phyloP scores from a whole-genome alignment of 92 coral and sea anemone genomes.

The Phenganax marumi region DNA sequence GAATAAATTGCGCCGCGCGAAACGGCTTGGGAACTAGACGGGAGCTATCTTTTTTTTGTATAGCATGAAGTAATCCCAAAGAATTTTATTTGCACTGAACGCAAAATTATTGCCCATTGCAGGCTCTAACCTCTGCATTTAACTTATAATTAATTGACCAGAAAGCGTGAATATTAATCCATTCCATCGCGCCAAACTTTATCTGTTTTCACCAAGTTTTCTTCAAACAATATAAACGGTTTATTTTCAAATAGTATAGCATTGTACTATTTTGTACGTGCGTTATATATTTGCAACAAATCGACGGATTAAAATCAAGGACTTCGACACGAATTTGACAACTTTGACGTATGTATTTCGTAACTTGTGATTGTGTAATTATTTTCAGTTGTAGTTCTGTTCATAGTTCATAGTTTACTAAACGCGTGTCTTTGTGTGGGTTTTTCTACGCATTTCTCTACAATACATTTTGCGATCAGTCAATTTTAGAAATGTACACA shows the following conservation, averaged over 20 bases:
- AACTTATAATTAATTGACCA: neutral
- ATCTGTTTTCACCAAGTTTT: neutral
- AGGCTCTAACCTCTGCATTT: neutral
- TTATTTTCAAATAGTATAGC: neutral
- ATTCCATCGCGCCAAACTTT: constrained; percentile 1
- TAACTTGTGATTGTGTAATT: too few species aligned
- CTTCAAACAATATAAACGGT: neutral
- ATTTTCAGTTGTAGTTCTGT: too few species aligned
- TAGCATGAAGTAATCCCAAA: too few species aligned
- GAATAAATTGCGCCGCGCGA: too few species aligned
- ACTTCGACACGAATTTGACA: neutral
- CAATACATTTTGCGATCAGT: too few species aligned
- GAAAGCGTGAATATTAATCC: constrained; percentile 14
- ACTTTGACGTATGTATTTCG: neutral
- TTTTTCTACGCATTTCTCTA: too few species aligned
- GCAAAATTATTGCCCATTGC: neutral
- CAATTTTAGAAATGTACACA: neutral
- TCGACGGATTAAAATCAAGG: neutral
- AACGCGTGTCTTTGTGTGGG: too few species aligned
- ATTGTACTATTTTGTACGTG: neutral
- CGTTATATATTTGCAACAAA: neutral
- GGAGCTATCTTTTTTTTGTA: too few species aligned
- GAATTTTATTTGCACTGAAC: neutral
- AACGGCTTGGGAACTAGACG: too few species aligned
- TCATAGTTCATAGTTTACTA: too few species aligned